Evolutionary conservation across 2,797 vertebrate genomes (phyloP).

Genomic region (Sardinella longiceps): DNA sequence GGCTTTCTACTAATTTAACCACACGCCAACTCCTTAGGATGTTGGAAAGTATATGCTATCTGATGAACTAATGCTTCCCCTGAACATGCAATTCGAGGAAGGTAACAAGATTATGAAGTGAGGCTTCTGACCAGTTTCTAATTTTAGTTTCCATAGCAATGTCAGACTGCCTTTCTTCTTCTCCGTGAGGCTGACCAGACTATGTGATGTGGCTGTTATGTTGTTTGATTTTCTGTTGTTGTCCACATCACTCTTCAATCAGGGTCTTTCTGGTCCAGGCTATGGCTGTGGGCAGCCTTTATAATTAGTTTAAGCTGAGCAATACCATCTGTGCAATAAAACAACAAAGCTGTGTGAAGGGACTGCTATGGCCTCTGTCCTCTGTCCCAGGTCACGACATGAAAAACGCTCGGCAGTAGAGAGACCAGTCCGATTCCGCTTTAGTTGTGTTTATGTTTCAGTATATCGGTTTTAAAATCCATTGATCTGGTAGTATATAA

Average conservation of each 20-base stretch:
- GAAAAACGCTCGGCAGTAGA: conserved; percentile 30
- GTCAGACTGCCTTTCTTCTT: conserved; percentile 64
- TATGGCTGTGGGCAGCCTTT: conserved; percentile 53
- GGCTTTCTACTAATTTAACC: background rate
- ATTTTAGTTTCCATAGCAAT: conserved; percentile 65
- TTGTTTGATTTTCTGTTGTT: conserved; percentile 66
- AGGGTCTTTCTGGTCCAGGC: conserved; percentile 64
- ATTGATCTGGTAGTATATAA: too few relatives aligned
- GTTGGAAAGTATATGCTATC: background rate
- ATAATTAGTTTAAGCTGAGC: conserved; percentile 74
- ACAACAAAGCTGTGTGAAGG: conserved; percentile 47
- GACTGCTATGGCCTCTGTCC: conserved; percentile 11
- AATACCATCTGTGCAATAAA: conserved; percentile 76
- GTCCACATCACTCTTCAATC: conserved; percentile 63
- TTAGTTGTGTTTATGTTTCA: background rate
- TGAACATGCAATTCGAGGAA: background rate
- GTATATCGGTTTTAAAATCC: background rate
- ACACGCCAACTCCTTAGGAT: background rate
- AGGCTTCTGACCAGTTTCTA: conserved; percentile 44
- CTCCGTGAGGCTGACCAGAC: conserved; percentile 68
- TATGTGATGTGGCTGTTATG: conserved; percentile 68
- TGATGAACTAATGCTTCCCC: background rate
- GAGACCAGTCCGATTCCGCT: background rate
- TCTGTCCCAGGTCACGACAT: conserved; percentile 22
- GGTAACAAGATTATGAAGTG: background rate